Base-by-base conservation (phyloP, 1,140 invertebrate genomes). In the Mylabris phalerata region DNA sequence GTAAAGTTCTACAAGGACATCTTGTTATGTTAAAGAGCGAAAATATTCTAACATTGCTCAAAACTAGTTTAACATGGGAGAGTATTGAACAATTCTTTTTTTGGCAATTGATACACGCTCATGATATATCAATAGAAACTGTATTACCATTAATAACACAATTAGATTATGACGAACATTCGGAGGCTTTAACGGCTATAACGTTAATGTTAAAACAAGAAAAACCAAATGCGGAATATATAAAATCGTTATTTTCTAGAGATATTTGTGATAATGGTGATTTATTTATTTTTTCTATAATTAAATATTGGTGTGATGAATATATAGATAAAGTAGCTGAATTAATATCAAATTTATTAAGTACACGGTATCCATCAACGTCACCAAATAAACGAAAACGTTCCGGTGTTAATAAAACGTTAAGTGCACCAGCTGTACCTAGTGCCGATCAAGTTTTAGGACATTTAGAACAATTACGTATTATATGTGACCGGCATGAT, bases 11-110 rank as follows among this genome's bases (percentile, higher is more conserved):
- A 63, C 93, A 95, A 75, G 92, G 92, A 45, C 88, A 90, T 68
- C 75, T 92, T 27, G 82, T 84, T 63, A 88, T 92, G 83, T 84
- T 91, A 46, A 88, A 89, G 69, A 83, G 81, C 42, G 88, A 91
- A 64, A 84, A 84, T 24, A 79, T 91, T 27, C 81, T 84, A 38
- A 77, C 80, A 38, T 78, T 91, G 70, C 69, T 90, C 69, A 90
- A 86, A 63, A 86, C 88, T 9, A 97, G 90, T 71, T 77, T 98
- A 50, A 82, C 84, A 52, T 98, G 95, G 93, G 95, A 98, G 74
- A 96, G 93, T 2, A 93, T 95, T 66, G 95, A 98, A 74, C 95
- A 98, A 71, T 90, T 92, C 71, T 97, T 93, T 71, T 81, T 98
- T 6, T 98, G 95, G 95, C 93, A 97, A 76, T 79, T 98, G 38